These are phyloP conservation scores for Stenotaenia linearis DNA, from an alignment of 2,888 invertebrate species.

Conservation along the genomic window DNA sequence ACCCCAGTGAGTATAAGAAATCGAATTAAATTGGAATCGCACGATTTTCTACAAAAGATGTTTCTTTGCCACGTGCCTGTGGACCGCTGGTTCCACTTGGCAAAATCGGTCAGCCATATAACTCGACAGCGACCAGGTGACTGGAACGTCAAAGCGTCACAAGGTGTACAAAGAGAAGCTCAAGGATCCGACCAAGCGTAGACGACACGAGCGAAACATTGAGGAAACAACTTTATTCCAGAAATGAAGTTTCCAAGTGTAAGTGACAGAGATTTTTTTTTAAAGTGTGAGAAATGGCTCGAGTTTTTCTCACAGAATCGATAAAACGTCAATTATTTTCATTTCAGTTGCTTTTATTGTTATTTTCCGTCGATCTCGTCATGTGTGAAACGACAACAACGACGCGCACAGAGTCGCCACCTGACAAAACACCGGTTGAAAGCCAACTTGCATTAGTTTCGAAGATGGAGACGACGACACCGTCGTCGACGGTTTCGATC, in stretches of 20 bases:
- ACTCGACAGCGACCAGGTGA: not conserved
- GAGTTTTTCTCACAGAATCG: too few species aligned
- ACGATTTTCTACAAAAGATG: not conserved
- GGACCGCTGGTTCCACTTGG: not conserved
- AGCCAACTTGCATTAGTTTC: not conserved
- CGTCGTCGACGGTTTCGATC: not conserved
- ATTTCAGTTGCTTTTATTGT: not conserved
- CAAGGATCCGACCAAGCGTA: not conserved
- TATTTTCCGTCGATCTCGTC: not conserved
- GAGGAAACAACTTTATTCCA: not conserved
- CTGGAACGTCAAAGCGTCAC: slow-evolving; percentile 22
- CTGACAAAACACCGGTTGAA: not conserved
- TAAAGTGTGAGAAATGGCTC: too few species aligned
- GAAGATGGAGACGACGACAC: not conserved
- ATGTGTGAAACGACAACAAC: not conserved
- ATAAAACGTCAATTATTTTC: not conserved
- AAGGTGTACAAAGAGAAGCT: slow-evolving; percentile 12
- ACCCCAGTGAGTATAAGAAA: not conserved
- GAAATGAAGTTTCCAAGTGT: not conserved
- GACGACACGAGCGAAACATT: not conserved
- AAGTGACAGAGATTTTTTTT: too few species aligned
- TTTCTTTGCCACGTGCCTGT: slow-evolving; percentile 16
- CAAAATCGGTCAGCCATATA: slow-evolving; percentile 9
- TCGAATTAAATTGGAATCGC: not conserved
- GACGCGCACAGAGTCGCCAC: not conserved